Percentiles rank a stretch among this genome's conserved stretches.
Evolutionary conservation across 2,113 vertebrate species (phyloP).

Genomic region (Riparia riparia): DNA sequence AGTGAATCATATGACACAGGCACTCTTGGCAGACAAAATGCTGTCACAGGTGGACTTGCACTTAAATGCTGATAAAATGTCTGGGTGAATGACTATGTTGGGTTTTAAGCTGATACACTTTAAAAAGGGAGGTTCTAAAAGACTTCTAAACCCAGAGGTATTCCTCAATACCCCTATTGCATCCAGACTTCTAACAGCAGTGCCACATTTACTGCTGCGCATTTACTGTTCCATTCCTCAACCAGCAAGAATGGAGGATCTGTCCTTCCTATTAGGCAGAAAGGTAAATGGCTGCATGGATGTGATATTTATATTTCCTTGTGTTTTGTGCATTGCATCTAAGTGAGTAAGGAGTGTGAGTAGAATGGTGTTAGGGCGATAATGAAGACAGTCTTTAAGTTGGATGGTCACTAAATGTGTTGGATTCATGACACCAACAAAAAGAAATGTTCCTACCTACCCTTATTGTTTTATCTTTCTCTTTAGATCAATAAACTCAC

Average conservation of each 20-base stretch:
- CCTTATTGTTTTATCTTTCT: slow-evolving; percentile 56
- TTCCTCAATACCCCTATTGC: neutral
- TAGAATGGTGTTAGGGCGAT: neutral
- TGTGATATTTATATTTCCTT: neutral
- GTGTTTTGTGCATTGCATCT: neutral
- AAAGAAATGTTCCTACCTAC: slow-evolving; percentile 46
- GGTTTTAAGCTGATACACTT: neutral
- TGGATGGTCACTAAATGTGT: slow-evolving; percentile 19
- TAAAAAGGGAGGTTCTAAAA: neutral
- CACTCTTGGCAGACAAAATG: neutral
- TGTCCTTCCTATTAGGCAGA: neutral
- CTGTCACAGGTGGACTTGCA: neutral
- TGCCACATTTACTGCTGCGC: neutral
- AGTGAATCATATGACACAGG: neutral
- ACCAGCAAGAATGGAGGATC: neutral
- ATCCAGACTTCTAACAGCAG: neutral
- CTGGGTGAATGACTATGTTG: neutral
- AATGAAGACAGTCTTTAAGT: neutral
- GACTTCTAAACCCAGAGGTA: neutral
- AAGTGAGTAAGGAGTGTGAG: neutral
- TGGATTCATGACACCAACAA: slow-evolving; percentile 51
- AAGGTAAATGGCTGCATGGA: neutral
- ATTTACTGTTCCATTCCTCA: neutral
- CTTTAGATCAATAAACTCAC: slow-evolving; percentile 61
- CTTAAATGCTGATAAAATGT: slow-evolving; percentile 5